Conservation (phyloP, 2,797 vertebrate species). For the Molossus molossus region DNA sequence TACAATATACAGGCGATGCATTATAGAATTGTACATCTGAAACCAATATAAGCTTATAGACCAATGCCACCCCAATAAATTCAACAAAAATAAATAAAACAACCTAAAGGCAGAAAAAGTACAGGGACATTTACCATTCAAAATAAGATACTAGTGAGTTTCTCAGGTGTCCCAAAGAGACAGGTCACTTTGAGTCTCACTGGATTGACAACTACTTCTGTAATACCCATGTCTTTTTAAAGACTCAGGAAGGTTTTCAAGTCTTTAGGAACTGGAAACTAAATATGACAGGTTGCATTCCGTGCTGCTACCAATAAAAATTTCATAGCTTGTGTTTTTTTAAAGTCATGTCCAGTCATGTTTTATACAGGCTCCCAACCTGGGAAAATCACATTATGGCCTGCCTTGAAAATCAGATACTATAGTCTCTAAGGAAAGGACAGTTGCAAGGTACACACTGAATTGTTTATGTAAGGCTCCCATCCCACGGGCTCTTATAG, state of each 20-base stretch:
- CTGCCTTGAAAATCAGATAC: not conserved
- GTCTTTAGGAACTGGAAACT: slow-evolving; percentile 10
- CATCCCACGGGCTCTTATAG: not conserved
- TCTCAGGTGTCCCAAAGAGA: not conserved
- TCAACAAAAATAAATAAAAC: not conserved
- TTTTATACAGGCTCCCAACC: not conserved
- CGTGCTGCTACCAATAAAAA: not conserved
- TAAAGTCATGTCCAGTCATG: not conserved
- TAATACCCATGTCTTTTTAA: slow-evolving; percentile 32
- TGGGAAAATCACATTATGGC: not conserved
- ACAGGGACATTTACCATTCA: slow-evolving; percentile 38
- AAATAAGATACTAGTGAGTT: slow-evolving; percentile 30
- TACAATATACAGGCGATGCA: not conserved
- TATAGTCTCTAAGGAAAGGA: not conserved
- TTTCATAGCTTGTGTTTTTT: not conserved
- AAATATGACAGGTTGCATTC: slow-evolving; percentile 21
- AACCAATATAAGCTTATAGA: not conserved
- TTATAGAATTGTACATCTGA: not conserved
- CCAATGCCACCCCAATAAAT: not conserved
- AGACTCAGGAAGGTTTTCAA: not conserved
- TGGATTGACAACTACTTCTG: slow-evolving; percentile 37
- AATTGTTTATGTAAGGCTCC: not conserved
- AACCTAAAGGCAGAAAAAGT: not conserved
- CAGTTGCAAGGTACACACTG: not conserved
- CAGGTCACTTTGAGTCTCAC: not conserved